These are phyloP conservation scores for Poeciliopsis infans DNA, from an alignment of 2,797 vertebrate species.

Conservation along the genomic window DNA sequence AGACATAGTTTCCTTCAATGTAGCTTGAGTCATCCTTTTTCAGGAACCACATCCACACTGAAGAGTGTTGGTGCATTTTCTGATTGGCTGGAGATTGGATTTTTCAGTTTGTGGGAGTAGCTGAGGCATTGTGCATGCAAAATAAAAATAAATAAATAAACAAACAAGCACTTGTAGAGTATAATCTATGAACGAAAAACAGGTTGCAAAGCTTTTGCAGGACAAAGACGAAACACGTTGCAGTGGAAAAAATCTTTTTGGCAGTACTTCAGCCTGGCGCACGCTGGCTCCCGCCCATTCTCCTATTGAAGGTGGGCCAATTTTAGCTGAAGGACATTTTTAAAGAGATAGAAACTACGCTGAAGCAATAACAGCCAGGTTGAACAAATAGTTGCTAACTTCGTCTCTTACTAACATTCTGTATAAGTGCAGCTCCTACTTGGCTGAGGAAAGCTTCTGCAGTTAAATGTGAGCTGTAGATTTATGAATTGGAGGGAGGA, in stretches of 20 bases:
- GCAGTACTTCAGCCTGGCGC: slow-evolving; percentile 50
- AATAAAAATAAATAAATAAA: not conserved
- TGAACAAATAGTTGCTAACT: slow-evolving; percentile 6
- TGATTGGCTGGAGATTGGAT: not conserved
- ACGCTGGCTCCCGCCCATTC: slow-evolving; percentile 39
- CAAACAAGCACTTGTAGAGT: not conserved
- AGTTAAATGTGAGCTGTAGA: slow-evolving; percentile 18
- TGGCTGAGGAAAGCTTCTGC: slow-evolving; percentile 9
- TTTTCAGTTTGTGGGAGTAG: not conserved
- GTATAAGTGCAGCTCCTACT: slow-evolving; percentile 18
- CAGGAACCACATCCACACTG: not conserved
- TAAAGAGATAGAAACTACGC: slow-evolving; percentile 24
- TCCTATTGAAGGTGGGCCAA: slow-evolving; percentile 69
- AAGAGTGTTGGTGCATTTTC: not conserved
- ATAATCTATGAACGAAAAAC: not conserved
- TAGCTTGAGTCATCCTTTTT: not conserved
- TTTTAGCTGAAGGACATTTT: slow-evolving; percentile 49
- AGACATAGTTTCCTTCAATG: not conserved
- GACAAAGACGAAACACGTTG: slow-evolving; percentile 6
- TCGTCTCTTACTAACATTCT: slow-evolving; percentile 2
- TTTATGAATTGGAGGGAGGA: slow-evolving; percentile 31
- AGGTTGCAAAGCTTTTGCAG: not conserved
- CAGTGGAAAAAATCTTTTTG: slow-evolving; percentile 43
- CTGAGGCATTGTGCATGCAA: not conserved
- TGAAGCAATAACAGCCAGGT: not conserved